Conservation (phyloP, 2,888 invertebrate species). For the Agapostemon virescens region DNA sequence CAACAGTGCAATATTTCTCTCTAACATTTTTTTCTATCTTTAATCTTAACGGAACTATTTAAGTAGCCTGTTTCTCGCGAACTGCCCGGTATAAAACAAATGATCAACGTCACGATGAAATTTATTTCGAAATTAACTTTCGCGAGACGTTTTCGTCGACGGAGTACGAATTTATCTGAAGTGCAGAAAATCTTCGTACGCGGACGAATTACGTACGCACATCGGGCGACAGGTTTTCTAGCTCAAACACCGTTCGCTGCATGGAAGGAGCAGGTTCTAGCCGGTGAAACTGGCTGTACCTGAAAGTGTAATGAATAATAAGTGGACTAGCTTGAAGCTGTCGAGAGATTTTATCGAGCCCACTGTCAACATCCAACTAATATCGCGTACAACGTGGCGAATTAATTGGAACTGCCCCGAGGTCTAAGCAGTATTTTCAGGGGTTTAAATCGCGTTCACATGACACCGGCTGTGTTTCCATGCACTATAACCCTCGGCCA, state of each 20-base stretch:
- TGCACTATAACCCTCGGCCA: constrained; percentile 22
- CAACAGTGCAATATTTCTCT: too few relatives aligned
- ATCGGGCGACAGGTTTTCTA: background rate
- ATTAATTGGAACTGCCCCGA: constrained; percentile 75
- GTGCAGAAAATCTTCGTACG: background rate
- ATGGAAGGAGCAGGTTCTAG: constrained; percentile 33
- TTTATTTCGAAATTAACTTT: background rate
- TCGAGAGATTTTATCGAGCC: constrained; percentile 76
- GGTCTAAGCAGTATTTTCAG: constrained; percentile 71
- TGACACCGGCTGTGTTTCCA: constrained; percentile 52
- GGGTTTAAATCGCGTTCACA: constrained; percentile 71
- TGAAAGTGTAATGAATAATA: constrained; percentile 78
- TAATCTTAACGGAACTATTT: too few relatives aligned
- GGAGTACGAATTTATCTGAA: background rate
- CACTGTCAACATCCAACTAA: constrained; percentile 79
- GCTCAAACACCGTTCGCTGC: constrained; percentile 28
- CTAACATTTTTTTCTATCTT: too few relatives aligned
- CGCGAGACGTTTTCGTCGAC: background rate
- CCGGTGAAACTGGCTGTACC: constrained; percentile 52
- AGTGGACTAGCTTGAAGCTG: constrained; percentile 69
- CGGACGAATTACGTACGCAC: constrained; percentile 28
- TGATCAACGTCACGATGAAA: too few relatives aligned
- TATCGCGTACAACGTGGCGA: constrained; percentile 78
- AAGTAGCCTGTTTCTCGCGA: too few relatives aligned
- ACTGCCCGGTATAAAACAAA: too few relatives aligned